Base-by-base conservation (phyloP, 2,113 vertebrate genomes). In the Hypocryptadius cinnamomeus region DNA sequence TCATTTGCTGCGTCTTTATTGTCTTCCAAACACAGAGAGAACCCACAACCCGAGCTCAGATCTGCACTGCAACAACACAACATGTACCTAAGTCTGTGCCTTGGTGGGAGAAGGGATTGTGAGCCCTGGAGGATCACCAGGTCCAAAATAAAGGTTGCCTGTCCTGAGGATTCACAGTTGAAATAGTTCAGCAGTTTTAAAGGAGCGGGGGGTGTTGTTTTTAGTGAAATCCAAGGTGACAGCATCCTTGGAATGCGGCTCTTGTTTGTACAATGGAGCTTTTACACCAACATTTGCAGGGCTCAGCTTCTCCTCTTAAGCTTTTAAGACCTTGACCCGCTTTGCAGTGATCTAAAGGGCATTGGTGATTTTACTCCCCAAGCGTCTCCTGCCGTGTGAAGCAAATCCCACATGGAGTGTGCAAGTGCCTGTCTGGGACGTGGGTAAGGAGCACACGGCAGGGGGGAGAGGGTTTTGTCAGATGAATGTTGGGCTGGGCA, bases 141-240 rank as follows among this genome's bases (percentile, higher is more conserved):
- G 25, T 80, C 89, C 69, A 78, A 48, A 68, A 56, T 56, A 56
- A 61, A 93, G 14, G 28, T 63, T 80, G 23, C 13, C 60, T 70
- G 39, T 71, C 60, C n/a, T 78, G 44, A 83, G 25, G 63, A 56
- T 69, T 92, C 40, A 18, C n/a, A 73, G 56, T 4, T 47, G 47
- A 47, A 81, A 69, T n/a, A 80, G 65, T 35, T 50, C 33, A 44
- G 37, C 48, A 54, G 79, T 79, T 65, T 39, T 19, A 79, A 68
- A 25, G 31, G 14, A 54, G 18, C 4, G 4, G 25, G 19, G 4
- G 27, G 35, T 47, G 82, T 5, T 64, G 44, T 48, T 90, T 88
- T 68, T 79, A 79, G 51, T 79, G 93, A 94, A 87, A 95, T 91
- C 89, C 88, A 95, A 95, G 80, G 84, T 89, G 85, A 65, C 86